Evolutionary conservation across 64 coral and sea anemone genomes (phyloP), one percentile per base, ranked within the genome.

Genomic region (Montipora efflorescens): DNA sequence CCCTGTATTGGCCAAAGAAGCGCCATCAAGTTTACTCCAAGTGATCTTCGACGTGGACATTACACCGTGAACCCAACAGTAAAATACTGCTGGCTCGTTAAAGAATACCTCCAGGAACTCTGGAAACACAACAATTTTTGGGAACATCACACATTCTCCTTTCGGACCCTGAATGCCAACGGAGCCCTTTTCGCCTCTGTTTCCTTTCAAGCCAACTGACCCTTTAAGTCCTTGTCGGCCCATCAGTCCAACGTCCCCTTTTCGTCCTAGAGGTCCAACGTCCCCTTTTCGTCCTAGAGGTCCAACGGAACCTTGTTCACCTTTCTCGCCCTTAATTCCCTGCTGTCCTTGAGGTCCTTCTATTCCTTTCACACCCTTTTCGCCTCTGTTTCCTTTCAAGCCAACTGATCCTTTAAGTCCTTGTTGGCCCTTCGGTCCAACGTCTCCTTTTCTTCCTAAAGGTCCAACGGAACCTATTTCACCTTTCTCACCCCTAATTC

Each of bases 51-150:
- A 22, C 20, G 6, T 44, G 5, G 49, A 58, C 53, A 23, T 61
- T 5, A 22, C 5, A 61, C 79, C 79, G 25, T 82, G n/a, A 15
- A 82, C 52, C 79, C 79, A 82, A 6, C 79, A 82, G 19, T 82
- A 61, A 61, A 82, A 36, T 36, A 11, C 14, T 82, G 79, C 79
- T 4, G 52, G 55, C 21, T 61, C 23, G 53, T 82, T 82, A 8
- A 82, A 3, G 44, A 44, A 62, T 6, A 82, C 79, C 4, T 28
- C 15, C 79, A 43, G 55, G 8, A 22, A 82, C 25, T 58, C 21
- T 28, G 79, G 79, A 61, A 82, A 82, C 4, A 82, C 48, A 28
- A 11, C 0, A 4, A 82, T 62, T 23, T 61, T 82, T 14, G 79
- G 52, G 8, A 23, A 28, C 12, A 82, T 23, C 13, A 62, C 53